phyloP scores from a whole-genome alignment of 2,888 invertebrate genomes.

The Dione vanillae region DNA sequence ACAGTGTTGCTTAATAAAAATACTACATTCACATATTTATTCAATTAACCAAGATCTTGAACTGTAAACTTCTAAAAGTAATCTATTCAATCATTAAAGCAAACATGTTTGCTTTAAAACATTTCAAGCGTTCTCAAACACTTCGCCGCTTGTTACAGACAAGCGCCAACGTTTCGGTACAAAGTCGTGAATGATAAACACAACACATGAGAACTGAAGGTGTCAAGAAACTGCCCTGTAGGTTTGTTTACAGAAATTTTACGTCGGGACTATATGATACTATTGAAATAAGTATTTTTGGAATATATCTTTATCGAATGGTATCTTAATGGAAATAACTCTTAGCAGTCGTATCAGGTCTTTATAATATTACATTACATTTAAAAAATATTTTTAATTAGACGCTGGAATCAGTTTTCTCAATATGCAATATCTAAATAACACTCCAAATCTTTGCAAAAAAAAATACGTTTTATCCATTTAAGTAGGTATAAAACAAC shows the following conservation, averaged over 20 bases:
- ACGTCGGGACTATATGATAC: constrained; percentile 35
- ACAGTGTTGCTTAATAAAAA: neutral
- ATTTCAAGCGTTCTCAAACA: constrained; percentile 34
- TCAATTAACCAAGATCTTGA: neutral
- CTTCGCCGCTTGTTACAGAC: constrained; percentile 35
- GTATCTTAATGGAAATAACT: too few species aligned
- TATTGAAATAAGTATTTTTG: neutral
- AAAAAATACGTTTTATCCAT: too few species aligned
- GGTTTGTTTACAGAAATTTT: constrained; percentile 42
- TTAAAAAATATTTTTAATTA: too few species aligned
- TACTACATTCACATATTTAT: neutral
- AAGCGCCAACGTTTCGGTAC: constrained; percentile 37
- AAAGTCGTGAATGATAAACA: constrained; percentile 46
- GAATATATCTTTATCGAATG: neutral
- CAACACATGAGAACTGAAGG: constrained; percentile 43
- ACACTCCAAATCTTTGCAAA: too few species aligned
- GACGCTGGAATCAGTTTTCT: too few species aligned
- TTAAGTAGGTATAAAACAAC: neutral
- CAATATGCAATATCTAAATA: too few species aligned
- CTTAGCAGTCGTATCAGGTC: too few species aligned
- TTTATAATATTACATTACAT: too few species aligned
- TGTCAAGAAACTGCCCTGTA: constrained; percentile 42
- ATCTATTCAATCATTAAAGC: constrained; percentile 1
- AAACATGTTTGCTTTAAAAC: constrained; percentile 18
- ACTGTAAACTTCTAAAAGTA: neutral